These are phyloP conservation scores for Nerophis ophidion DNA, from an alignment of 2,113 vertebrate genomes.

Conservation along the genomic window DNA sequence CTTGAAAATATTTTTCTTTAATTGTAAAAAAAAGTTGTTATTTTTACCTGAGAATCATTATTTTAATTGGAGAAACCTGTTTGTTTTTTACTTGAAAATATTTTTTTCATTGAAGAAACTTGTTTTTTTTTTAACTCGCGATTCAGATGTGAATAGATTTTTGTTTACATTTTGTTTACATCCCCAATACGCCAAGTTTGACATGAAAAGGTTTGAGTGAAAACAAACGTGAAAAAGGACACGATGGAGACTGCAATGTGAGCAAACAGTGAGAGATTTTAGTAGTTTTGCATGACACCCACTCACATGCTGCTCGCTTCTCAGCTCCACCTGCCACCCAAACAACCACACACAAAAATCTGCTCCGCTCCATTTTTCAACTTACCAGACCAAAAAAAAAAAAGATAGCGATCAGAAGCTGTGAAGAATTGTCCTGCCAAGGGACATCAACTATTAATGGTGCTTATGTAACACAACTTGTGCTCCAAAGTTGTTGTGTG, in stretches of 20 bases:
- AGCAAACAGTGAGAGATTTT: slow-evolving; percentile 25
- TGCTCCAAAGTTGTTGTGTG: background rate
- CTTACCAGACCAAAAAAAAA: slow-evolving; percentile 11
- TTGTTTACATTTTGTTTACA: too few relatives aligned
- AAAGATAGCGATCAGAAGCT: slow-evolving; percentile 3
- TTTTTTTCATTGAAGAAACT: too few relatives aligned
- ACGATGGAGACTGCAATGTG: slow-evolving; percentile 4
- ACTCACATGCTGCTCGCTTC: slow-evolving; percentile 44
- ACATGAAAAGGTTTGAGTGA: background rate
- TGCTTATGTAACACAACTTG: background rate
- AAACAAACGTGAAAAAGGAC: slow-evolving; percentile 2
- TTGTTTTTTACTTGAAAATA: too few relatives aligned
- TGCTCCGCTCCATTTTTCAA: background rate
- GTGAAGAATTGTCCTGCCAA: slow-evolving; percentile 3
- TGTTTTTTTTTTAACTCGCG: too few relatives aligned
- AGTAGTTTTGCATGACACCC: slow-evolving; percentile 32
- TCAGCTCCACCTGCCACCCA: slow-evolving; percentile 21
- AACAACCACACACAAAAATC: slow-evolving; percentile 1
- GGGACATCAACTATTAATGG: slow-evolving; percentile 2
- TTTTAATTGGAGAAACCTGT: too few relatives aligned
- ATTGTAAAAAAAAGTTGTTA: too few relatives aligned
- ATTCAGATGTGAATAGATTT: too few relatives aligned
- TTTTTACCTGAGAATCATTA: too few relatives aligned
- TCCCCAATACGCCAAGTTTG: background rate
- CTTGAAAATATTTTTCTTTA: too few relatives aligned